Base-by-base conservation (phyloP, 2,888 invertebrate genomes). In the Diadromus collaris region DNA sequence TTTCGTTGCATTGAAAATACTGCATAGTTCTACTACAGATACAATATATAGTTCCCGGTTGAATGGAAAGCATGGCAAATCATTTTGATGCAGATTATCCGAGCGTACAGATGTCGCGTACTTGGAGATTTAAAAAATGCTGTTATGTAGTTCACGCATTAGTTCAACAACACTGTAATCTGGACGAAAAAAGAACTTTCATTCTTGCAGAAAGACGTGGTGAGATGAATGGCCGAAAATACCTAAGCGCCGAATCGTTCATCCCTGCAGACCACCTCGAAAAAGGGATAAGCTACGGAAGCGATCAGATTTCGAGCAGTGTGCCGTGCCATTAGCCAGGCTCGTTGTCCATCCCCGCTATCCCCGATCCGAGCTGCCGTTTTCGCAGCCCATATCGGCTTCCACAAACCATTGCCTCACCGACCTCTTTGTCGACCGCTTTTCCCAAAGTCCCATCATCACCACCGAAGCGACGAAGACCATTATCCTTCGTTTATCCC, bases 401-500 rank as follows among this genome's bases (percentile, higher is more conserved):
- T 69, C 63, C 72, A 44, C 58, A 73, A 76, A 51, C 60, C 79
- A 70, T 75, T 70, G 75, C 54, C 69, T 44, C 38, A 24, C 29
- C 24, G 21, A 56, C 56, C 41, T 44, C 56, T 24, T 69, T 16
- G 44, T 16, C 70, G n/a, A 24, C 51, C 44, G 46, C 78, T 74
- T 63, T 74, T 34, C 58, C 74, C 48, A 65, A 74, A 74, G 32
- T 64, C 44, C 21, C 48, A 61, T 51, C 48, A 61, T 51, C 51
- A 29, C 27, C 51, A 19, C 29, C 32, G 3, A 29, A 32, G 4
- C 29, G 44, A 46, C 51, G 54, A 29, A 29, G 13, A 27, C 68
- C 63, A 78, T 68, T 61, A 79, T 83, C 83, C 70, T 81, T 80
- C 85, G 85, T 83, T 75, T 80, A 75, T 60, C 56, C 67, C 68